Percentiles rank a stretch among this genome's conserved stretches.
phyloP scores from a whole-genome alignment of 2,797 vertebrate genomes.

The Myiotriccus ornatus region DNA sequence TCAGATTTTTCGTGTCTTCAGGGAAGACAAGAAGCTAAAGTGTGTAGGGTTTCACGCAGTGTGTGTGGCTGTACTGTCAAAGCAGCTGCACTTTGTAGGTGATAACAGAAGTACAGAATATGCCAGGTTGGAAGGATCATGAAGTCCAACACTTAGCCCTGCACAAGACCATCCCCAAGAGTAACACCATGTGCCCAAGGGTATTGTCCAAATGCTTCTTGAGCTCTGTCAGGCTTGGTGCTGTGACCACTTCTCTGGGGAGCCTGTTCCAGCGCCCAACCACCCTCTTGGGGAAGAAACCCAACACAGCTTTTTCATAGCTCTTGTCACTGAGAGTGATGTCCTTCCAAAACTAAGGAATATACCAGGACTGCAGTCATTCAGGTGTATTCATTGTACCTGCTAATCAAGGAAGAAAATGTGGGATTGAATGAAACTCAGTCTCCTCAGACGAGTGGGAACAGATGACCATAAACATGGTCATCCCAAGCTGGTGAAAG shows the following conservation, averaged over 20 bases:
- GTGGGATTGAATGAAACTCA: background rate
- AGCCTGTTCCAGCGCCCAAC: background rate
- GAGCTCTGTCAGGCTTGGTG: background rate
- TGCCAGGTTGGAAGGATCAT: background rate
- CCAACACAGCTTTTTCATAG: background rate
- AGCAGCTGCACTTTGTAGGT: background rate
- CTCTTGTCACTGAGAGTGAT: background rate
- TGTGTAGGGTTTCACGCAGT: rapidly evolving
- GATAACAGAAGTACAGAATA: background rate
- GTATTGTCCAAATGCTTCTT: background rate
- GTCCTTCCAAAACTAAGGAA: background rate
- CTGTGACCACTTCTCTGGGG: background rate
- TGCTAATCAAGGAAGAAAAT: background rate
- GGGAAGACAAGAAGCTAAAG: background rate
- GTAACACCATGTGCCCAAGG: background rate
- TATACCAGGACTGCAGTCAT: background rate
- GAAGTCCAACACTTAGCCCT: background rate
- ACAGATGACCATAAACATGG: background rate
- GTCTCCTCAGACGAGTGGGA: background rate
- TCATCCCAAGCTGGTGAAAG: background rate
- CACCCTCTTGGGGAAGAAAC: background rate
- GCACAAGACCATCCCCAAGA: background rate
- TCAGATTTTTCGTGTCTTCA: background rate
- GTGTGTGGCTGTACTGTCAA: background rate
- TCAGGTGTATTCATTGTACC: background rate